Conservation (phyloP, 2,113 vertebrate genomes). For the Dasypus novemcinctus region DNA sequence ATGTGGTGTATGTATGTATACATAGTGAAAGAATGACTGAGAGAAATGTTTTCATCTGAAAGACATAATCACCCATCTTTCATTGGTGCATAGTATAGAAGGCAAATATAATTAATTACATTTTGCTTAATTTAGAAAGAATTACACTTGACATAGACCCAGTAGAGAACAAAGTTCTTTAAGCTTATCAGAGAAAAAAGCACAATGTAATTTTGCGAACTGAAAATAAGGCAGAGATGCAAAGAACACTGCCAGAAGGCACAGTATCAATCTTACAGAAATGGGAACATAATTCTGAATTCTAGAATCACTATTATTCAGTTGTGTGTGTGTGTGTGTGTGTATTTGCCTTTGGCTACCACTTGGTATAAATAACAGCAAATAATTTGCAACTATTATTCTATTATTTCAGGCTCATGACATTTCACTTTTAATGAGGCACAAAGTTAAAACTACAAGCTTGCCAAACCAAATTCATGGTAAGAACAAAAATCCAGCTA, state of each 20-base stretch:
- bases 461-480: neutral
- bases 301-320: neutral
- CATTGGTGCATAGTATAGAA: neutral
- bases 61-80: neutral
- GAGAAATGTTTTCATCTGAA: neutral
- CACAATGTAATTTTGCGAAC: neutral
- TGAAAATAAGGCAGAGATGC: neutral
- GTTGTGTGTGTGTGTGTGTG: neutral
- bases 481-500: neutral
- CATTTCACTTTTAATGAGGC: neutral
- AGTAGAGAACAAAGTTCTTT: neutral
- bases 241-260: slow-evolving; percentile 6
- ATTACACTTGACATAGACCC: neutral
- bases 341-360: neutral
- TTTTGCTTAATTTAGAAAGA: neutral
- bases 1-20: neutral
- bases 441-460: neutral
- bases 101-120: neutral
- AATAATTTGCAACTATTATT: neutral
- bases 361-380: neutral
- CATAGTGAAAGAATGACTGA: neutral
- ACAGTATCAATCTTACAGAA: neutral
- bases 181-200: neutral
- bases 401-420: slow-evolving; percentile 19
- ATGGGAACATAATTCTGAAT: neutral